phyloP scores from a whole-genome alignment of 2,888 invertebrate species.

The Xanthorhoe spadicearia region DNA sequence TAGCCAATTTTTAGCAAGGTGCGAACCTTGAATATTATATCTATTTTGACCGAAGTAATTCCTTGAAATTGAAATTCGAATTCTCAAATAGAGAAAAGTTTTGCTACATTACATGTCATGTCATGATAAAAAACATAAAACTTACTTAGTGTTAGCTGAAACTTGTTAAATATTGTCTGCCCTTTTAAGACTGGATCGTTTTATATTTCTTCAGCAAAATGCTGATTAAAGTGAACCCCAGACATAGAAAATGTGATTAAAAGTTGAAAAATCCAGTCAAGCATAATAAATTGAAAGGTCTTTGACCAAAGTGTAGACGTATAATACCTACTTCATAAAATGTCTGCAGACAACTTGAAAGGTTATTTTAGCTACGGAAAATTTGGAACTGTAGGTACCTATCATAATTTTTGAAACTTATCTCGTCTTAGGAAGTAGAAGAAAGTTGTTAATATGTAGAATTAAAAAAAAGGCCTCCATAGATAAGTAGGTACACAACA shows the following conservation, averaged over 20 bases:
- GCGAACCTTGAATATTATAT: no score
- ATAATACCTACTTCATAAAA: conserved; percentile 9
- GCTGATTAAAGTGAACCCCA: conserved; percentile 15
- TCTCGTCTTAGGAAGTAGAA: no score
- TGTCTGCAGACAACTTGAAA: conserved; percentile 6
- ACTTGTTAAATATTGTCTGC: not conserved
- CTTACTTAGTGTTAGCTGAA: not conserved
- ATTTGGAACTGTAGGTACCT: not conserved
- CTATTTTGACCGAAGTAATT: no score
- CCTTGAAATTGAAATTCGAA: no score
- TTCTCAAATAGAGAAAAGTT: no score
- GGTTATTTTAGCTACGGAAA: not conserved
- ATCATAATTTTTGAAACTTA: no score
- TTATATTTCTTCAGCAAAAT: conserved; percentile 8
- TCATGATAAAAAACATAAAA: no score
- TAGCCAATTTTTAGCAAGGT: no score
- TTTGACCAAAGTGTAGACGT: conserved; percentile 12
- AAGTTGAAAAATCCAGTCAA: conserved; percentile 20
- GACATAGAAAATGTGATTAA: conserved; percentile 22
- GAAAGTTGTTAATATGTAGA: no score
- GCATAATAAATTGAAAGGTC: conserved; percentile 11
- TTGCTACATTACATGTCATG: no score
- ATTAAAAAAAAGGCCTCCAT: no score
- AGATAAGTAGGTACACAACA: no score
- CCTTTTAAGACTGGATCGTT: not conserved